Conservation (phyloP, 2,797 vertebrate species). For the Chrosomus eos region DNA sequence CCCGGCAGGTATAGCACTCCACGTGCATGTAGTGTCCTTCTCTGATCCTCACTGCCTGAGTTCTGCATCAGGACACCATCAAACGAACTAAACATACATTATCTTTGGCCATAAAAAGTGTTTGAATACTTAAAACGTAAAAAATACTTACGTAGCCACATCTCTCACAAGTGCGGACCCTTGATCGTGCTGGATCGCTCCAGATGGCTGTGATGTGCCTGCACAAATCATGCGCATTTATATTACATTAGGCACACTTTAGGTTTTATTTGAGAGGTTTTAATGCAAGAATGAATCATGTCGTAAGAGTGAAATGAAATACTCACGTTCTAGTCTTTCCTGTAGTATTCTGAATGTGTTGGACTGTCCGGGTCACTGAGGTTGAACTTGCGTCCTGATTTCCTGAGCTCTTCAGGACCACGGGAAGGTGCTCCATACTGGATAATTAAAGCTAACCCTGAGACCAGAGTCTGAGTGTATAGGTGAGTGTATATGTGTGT, state of each 20-base stretch:
- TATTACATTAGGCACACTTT: neutral
- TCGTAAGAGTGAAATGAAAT: neutral
- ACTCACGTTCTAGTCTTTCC: neutral
- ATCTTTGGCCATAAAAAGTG: neutral
- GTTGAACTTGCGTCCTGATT: neutral
- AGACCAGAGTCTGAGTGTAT: neutral
- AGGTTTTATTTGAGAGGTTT: neutral
- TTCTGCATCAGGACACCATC: neutral
- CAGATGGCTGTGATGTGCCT: neutral
- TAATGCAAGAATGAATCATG: neutral
- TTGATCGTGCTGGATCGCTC: neutral
- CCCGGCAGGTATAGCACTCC: constrained; percentile 33
- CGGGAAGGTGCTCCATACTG: neutral
- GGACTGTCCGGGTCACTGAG: neutral
- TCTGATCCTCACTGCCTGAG: neutral
- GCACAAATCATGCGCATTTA: neutral
- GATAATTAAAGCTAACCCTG: neutral
- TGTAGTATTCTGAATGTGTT: neutral
- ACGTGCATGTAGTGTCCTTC: neutral
- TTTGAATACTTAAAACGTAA: neutral
- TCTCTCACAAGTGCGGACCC: neutral
- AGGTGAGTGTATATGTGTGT: no score
- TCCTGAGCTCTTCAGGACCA: neutral
- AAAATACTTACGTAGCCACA: no score
- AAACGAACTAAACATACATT: neutral